Conservation (phyloP, 2,888 invertebrate species). For the Tineola bisselliella region DNA sequence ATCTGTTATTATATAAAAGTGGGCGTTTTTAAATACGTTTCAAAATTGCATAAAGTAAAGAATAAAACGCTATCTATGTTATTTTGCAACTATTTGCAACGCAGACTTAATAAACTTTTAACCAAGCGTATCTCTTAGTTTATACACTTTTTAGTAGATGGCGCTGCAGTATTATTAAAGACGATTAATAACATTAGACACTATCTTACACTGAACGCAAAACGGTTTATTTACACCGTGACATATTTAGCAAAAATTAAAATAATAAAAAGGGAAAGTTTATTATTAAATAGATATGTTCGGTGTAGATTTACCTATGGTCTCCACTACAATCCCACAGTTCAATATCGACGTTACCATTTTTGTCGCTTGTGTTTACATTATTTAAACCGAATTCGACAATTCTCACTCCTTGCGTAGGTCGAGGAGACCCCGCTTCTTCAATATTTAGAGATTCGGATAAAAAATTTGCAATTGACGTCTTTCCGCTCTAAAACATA, state of each 20-base stretch:
- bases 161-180: not conserved
- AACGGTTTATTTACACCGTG: not conserved
- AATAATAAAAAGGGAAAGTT: no score
- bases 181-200: no score
- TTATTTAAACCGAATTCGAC: constrained; percentile 78
- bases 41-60: no score
- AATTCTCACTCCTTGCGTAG: constrained; percentile 79
- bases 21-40: not conserved
- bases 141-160: not conserved
- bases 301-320: constrained; percentile 60
- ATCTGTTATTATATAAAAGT: constrained; percentile 51
- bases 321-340: constrained; percentile 85
- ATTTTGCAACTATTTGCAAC: no score
- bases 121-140: not conserved
- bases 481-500: constrained; percentile 73
- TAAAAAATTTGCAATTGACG: constrained; percentile 74
- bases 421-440: constrained; percentile 67
- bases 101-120: no score
- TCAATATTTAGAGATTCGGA: constrained; percentile 74
- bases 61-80: no score
- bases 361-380: constrained; percentile 67
- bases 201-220: no score
- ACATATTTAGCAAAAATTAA: no score
- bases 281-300: not conserved
- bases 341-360: constrained; percentile 74